A percentile compares a stretch with the other conserved stretches of the same genome.
Conservation (phyloP, 2,888 invertebrate genomes). For the Thymelicus lineola region DNA sequence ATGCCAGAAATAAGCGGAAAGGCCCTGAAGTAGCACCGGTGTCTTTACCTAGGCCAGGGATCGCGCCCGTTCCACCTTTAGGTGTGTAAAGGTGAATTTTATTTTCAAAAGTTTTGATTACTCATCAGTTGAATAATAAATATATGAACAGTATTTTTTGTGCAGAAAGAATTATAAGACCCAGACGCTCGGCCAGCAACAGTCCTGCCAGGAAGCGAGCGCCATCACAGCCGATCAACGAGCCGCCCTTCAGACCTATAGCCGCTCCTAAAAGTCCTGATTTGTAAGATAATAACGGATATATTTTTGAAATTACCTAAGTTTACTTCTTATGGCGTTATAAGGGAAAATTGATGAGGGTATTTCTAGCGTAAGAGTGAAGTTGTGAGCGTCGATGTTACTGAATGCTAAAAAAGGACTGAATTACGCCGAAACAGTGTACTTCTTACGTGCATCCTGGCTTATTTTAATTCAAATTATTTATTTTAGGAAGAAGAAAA, state of each 20-base stretch:
- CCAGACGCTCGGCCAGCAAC: slow-evolving; percentile 52
- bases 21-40: slow-evolving; percentile 38
- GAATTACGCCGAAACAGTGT: too few species aligned
- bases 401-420: too few species aligned
- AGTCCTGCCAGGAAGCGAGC: slow-evolving; percentile 49
- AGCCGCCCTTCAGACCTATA: slow-evolving; percentile 41
- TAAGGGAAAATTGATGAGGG: too few species aligned
- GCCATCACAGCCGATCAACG: slow-evolving; percentile 41
- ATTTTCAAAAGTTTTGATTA: slow-evolving; percentile 38
- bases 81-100: slow-evolving; percentile 81
- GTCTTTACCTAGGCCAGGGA: slow-evolving; percentile 45
- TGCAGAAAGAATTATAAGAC: slow-evolving; percentile 49
- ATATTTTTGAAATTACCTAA: too few species aligned
- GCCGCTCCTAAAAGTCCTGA: slow-evolving; percentile 49
- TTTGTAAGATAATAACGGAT: slow-evolving; percentile 49
- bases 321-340: too few species aligned
- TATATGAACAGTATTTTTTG: slow-evolving; percentile 22
- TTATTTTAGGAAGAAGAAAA: slow-evolving; percentile 57
- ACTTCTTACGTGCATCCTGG: neutral
- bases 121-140: slow-evolving; percentile 1
- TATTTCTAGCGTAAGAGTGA: too few species aligned
- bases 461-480: neutral
- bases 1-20: slow-evolving; percentile 40
- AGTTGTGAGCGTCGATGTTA: too few species aligned
- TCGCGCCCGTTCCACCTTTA: slow-evolving; percentile 56